Evolutionary conservation across 2,888 invertebrate genomes (phyloP), one percentile per base, ranked within the genome.

Genomic region (Ferdinandea cuprea): DNA sequence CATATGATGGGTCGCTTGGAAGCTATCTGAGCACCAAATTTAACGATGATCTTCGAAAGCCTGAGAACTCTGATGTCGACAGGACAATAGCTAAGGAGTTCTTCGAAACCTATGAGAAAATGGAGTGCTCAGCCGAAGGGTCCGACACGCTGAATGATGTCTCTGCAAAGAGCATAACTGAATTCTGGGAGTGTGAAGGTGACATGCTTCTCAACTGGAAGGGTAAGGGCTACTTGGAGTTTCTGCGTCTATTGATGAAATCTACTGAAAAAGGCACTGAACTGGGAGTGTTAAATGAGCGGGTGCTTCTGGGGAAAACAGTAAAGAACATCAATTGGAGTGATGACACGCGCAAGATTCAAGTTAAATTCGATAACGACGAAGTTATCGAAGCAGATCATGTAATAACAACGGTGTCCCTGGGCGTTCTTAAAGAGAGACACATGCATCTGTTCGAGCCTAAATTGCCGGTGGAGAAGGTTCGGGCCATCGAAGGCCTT

Each of bases 171-270:
- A 94, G 94, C 0, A 91, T 94, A 52, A 89, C 92, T 0, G 93
- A 94, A 85, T 94, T 94, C 86, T 92, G 94, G 93, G 91, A 92
- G 1, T 95, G 95, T 87, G 93, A 94, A 21, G 97, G 97, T 2
- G 94, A 96, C 88, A 91, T 91, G 44, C 89, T 94, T 86, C 90
- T 95, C 0, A 93, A 95, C 87, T 97, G 96, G 96, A 95, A 95
- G 87, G 93, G 93, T 65, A 93, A 92, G 79, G 96, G 96, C 0
- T 96, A 93, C 87, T 92, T 92, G 85, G 94, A 92, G 32, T 90
- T 96, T 79, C 89, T 97, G 58, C 93, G 95, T 87, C 89, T 96
- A 59, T 91, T 97, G 83, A 92, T 94, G 93, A 87, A 85, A 30
- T 86, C 87, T 11, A 72, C 84, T 1, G 86, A 87, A 17, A 56